Evolutionary conservation across 2,888 invertebrate species (phyloP).

Genomic region (Polia nebulosa): DNA sequence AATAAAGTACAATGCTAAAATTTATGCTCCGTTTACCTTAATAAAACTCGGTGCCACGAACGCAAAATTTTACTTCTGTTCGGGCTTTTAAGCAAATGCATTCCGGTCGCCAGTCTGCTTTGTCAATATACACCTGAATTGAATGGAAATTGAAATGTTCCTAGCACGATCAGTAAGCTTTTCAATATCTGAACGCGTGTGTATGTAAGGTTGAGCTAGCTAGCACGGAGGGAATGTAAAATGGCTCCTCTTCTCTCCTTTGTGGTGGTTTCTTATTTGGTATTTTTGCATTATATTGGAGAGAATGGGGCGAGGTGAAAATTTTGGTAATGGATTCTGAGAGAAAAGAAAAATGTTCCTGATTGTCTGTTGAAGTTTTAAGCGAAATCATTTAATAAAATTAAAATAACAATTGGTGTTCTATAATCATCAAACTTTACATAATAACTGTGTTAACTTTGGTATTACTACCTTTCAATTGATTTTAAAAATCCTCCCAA

Average conservation of each 20-base stretch:
- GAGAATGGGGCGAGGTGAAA: constrained; percentile 2
- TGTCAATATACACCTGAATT: constrained; percentile 72
- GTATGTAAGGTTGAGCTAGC: constrained; percentile 44
- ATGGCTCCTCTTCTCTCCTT: constrained; percentile 33
- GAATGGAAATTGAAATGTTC: constrained; percentile 69
- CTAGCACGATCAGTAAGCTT: constrained; percentile 58
- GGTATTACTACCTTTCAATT: too few species aligned
- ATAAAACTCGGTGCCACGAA: constrained; percentile 5
- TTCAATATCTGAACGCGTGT: constrained; percentile 59
- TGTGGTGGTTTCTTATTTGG: constrained; percentile 39
- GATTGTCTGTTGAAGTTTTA: not conserved
- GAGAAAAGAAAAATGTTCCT: not conserved
- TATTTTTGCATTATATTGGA: constrained; percentile 45
- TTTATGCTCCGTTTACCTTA: not conserved
- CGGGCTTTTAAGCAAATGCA: constrained; percentile 76
- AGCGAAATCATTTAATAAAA: not conserved
- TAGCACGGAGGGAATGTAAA: constrained; percentile 46
- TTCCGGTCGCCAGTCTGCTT: constrained; percentile 63
- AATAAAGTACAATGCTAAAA: constrained; percentile 7
- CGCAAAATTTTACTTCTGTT: constrained; percentile 67
- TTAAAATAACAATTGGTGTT: too few species aligned
- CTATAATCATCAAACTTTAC: too few species aligned
- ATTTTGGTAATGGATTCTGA: constrained; percentile 12
- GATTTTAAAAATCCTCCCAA: too few species aligned
- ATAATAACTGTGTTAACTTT: too few species aligned